Conservation (phyloP, 2,888 invertebrate genomes). For the Drosophila colorata region DNA sequence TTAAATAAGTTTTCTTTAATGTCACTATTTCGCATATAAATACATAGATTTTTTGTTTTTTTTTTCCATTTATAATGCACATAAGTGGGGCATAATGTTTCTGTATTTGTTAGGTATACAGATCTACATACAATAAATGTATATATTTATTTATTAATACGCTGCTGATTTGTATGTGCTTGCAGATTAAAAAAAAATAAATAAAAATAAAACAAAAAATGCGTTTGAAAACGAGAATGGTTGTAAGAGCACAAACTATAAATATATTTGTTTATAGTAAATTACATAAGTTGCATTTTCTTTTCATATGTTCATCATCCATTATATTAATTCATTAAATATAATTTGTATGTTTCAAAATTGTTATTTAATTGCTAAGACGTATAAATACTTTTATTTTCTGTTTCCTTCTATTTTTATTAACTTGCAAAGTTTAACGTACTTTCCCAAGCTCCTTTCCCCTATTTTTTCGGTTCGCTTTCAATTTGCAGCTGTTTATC, state of each 20-base stretch:
- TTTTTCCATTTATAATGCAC: constrained; percentile 64
- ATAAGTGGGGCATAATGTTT: constrained; percentile 47
- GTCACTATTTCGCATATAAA: constrained; percentile 68
- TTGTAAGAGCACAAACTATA: constrained; percentile 71
- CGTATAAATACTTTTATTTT: constrained; percentile 75
- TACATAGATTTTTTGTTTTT: constrained; percentile 39
- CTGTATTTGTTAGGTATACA: constrained; percentile 41
- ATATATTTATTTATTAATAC: constrained; percentile 47
- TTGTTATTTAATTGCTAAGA: constrained; percentile 73
- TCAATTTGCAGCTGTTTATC: constrained; percentile 47
- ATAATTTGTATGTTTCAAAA: constrained; percentile 75
- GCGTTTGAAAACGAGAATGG: constrained; percentile 35
- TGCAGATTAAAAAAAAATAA: neutral
- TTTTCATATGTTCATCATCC: constrained; percentile 47
- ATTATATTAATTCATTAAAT: constrained; percentile 73
- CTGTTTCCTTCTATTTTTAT: constrained; percentile 41
- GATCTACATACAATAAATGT: constrained; percentile 38
- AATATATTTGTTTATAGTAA: constrained; percentile 69
- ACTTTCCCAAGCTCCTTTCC: constrained; percentile 27
- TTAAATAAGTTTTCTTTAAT: constrained; percentile 68
- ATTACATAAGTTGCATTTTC: constrained; percentile 56
- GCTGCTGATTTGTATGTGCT: constrained; percentile 30
- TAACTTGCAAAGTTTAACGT: constrained; percentile 32
- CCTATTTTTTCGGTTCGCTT: constrained; percentile 11
- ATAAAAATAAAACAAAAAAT: constrained; percentile 1